Percentiles rank a stretch among this genome's conserved stretches.
These are phyloP conservation scores for Chrysaora quinquecirrha DNA, from an alignment of 30 jellyfish, hydroid and myxozoan genomes.

Conservation along the genomic window DNA sequence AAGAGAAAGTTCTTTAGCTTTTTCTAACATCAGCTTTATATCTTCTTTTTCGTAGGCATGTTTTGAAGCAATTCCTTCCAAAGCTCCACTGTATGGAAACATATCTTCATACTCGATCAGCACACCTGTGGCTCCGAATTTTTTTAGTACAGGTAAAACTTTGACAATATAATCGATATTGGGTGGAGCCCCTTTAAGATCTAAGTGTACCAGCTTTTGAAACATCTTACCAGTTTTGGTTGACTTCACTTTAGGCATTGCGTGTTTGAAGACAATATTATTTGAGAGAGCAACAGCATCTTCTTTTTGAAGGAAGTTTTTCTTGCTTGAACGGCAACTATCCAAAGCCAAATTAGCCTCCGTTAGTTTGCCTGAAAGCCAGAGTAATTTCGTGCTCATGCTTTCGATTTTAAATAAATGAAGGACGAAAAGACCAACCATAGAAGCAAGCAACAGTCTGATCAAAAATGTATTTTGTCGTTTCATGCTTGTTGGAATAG, in stretches of 20 bases:
- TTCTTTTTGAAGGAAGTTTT: background rate
- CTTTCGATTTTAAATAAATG: background rate
- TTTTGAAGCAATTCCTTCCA: slow-evolving; percentile 12
- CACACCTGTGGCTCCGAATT: slow-evolving; percentile 76
- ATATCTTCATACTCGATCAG: slow-evolving; percentile 76
- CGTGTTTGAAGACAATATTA: background rate
- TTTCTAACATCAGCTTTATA: slow-evolving; percentile 15
- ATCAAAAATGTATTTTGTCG: no score
- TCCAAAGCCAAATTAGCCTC: background rate
- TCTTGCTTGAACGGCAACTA: background rate
- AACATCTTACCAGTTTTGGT: background rate
- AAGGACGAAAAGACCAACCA: background rate
- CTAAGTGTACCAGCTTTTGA: slow-evolving; percentile 22
- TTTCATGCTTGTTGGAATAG: no score
- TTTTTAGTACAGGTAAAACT: slow-evolving; percentile 35
- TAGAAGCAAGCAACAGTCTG: no score
- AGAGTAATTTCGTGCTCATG: background rate
- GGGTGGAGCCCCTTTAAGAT: slow-evolving; percentile 30
- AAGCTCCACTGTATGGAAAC: slow-evolving; percentile 67
- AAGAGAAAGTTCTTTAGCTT: slow-evolving; percentile 26
- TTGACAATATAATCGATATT: background rate
- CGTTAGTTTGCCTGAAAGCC: background rate
- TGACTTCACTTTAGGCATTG: background rate
- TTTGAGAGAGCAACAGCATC: background rate
- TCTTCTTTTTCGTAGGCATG: slow-evolving; percentile 53